A percentile compares a stretch with the other conserved stretches of the same genome.
Conservation (phyloP, 1,140 invertebrate genomes). For the Penaeus vannamei region DNA sequence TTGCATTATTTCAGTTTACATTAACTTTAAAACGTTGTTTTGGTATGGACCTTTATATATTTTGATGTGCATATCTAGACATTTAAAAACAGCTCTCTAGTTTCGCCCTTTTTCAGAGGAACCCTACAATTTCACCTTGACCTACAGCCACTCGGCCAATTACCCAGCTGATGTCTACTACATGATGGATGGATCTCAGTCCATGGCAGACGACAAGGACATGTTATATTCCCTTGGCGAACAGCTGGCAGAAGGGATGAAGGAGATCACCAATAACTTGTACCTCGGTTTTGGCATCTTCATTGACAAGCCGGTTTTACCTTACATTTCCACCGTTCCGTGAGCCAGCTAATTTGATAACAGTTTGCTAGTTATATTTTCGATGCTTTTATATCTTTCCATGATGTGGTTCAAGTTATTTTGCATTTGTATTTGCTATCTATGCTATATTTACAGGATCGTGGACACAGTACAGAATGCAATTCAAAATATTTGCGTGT, state of each 20-base stretch:
- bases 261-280: conserved; percentile 89
- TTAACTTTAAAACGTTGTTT: no score
- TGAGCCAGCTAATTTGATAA: conserved; percentile 2
- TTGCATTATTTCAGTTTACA: no score
- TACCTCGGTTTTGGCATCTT: conserved; percentile 78
- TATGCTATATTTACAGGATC: no score
- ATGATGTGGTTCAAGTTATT: no score
- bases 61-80: no score
- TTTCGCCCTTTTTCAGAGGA: conserved; percentile 23
- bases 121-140: background rate
- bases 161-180: conserved; percentile 53
- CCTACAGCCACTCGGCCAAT: conserved; percentile 32
- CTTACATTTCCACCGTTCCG: conserved; percentile 57
- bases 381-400: background rate
- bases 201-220: conserved; percentile 43
- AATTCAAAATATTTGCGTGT: background rate
- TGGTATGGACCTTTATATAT: no score
- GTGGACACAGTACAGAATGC: no score
- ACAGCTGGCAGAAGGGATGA: background rate
- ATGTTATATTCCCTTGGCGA: background rate
- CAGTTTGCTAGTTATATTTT: background rate
- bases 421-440: no score
- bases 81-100: no score
- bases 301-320: conserved; percentile 71
- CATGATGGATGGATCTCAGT: conserved; percentile 50